Evolutionary conservation across 2,797 vertebrate genomes (phyloP).

Genomic region (Sebastes iracundus): DNA sequence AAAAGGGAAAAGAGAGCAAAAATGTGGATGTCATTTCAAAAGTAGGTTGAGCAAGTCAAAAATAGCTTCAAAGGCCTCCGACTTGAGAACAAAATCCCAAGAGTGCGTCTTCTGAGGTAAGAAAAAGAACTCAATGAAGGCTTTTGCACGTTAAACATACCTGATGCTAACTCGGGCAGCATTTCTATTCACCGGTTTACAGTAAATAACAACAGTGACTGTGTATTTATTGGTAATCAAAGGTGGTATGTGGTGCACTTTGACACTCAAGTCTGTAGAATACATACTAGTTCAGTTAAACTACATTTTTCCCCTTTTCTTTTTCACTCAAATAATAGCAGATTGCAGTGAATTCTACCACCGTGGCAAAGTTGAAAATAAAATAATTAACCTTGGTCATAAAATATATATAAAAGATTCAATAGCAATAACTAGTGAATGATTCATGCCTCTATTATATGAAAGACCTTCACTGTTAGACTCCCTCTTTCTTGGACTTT

Average conservation of each 20-base stretch:
- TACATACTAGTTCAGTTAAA: neutral
- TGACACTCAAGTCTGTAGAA: neutral
- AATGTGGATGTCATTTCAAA: constrained; percentile 74
- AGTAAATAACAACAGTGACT: constrained; percentile 14
- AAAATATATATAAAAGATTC: neutral
- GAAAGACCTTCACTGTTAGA: neutral
- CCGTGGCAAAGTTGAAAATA: neutral
- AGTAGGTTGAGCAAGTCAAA: constrained; percentile 79
- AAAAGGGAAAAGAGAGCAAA: constrained; percentile 62
- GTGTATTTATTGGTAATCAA: neutral
- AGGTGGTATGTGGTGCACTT: neutral
- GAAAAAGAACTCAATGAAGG: constrained; percentile 28
- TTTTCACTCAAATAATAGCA: neutral
- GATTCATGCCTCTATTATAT: neutral
- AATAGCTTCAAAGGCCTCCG: constrained; percentile 79
- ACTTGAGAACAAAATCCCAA: constrained; percentile 73
- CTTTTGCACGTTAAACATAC: constrained; percentile 37
- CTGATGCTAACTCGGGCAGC: constrained; percentile 16
- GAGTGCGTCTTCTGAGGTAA: constrained; percentile 66
- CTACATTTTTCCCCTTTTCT: too few species aligned
- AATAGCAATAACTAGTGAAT: neutral
- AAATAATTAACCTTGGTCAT: neutral
- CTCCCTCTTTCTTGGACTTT: neutral
- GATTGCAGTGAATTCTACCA: neutral
- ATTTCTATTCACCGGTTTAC: constrained; percentile 8